Base-by-base conservation (phyloP, 2,888 invertebrate genomes). In the Chirona hameri region DNA sequence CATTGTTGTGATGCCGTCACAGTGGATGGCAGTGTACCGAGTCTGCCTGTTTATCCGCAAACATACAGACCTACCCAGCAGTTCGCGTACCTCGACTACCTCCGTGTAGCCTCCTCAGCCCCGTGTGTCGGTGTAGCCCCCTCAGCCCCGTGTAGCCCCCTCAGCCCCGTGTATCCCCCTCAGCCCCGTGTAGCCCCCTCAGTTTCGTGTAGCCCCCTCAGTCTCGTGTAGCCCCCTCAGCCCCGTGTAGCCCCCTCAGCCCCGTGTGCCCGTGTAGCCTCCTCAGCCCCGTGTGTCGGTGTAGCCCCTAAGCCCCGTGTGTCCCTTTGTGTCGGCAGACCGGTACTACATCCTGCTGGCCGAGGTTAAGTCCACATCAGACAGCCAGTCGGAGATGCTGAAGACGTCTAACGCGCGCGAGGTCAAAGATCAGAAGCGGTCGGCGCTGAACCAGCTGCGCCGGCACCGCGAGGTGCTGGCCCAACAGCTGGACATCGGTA, bases 341-440 rank as follows among this genome's bases (percentile, higher is more conserved):
- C 39, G 39, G 46, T 24, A 24, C 76, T 76, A 24, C 46, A 46
- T 76, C 46, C 76, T 76, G 24, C 46, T 76, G 76, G 76, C 46
- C 39, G 76, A 76, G 76, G 76, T 76, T 39, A 76, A 76, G 76
- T 76, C 76, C 7, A 76, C 76, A 7, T 76, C 76, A 24, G 76
- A 76, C 76, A 46, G 46, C 24, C 76, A 76, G 39, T 46, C 76
- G 15, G 76, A 76, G 10, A 76, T 76, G 76, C 39, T 76, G 46
- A 76, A 76, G 39, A 76, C 76, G 46, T 76, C 76, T 0, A 76
- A 76, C 46, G 76, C 76, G 24, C 76, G 76, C 24, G 76, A 76
- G 46, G 76, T 76, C 39, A 76, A 76, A 46, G 76, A 76, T 39
- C 76, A 76, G 76, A 76, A 76, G 31, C 76, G 76, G 76, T 76